Percentiles rank a stretch among this genome's conserved stretches.
phyloP scores from a whole-genome alignment of 2,113 vertebrate species.

The Regulus satrapa region DNA sequence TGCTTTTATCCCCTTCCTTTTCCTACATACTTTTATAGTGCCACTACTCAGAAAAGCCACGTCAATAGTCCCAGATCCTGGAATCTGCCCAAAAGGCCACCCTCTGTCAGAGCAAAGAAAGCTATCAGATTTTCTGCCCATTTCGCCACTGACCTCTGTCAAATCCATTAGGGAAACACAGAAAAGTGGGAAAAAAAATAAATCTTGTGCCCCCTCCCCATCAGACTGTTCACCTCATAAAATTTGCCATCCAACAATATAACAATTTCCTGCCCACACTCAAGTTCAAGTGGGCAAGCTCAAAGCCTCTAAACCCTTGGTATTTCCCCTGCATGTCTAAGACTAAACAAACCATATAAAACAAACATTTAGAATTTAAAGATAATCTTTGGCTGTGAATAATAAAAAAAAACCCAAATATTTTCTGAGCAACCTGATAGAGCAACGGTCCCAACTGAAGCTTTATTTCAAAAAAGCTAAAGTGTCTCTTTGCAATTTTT shows the following conservation, averaged over 20 bases:
- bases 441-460: not conserved
- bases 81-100: not conserved
- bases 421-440: not conserved
- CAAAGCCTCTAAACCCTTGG: not conserved
- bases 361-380: not conserved
- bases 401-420: not conserved
- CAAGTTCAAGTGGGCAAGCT: not conserved
- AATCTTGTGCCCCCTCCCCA: not conserved
- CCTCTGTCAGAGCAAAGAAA: not conserved
- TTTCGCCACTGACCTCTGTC: not conserved
- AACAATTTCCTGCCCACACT: not conserved
- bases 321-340: not conserved
- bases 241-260: not conserved
- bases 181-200: not conserved
- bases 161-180: not conserved
- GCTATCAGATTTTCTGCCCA: not conserved
- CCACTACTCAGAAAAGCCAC: not conserved
- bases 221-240: not conserved
- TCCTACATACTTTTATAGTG: not conserved
- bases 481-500: not conserved
- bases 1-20: not conserved
- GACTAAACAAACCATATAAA: not conserved
- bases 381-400: not conserved
- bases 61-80: not conserved
- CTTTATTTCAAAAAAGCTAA: not conserved